Evolutionary conservation across 1,140 invertebrate genomes (phyloP), one percentile per base, ranked within the genome.

Genomic region (Lepidotrigona ventralis): DNA sequence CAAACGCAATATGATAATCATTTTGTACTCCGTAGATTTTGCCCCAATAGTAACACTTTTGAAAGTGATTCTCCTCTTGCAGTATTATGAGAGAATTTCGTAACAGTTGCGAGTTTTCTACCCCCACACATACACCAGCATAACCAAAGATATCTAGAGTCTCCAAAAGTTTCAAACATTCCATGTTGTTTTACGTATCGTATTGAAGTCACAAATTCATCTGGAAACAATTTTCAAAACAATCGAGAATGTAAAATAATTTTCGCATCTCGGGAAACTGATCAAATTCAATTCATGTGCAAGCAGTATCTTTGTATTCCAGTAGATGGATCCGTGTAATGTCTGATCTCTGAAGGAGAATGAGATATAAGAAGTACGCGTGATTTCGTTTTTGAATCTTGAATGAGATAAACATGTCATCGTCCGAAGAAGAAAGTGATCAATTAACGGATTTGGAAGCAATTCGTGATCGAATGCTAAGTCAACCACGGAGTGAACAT

Each of bases 1-100:
- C 97, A 89, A 95, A 97, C 5, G 96, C 96, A 64, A 98, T 95
- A 88, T 96, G 96, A 90, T 97, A 98, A 93, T 97, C 97, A 12
- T 93, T 94, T 66, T 95, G 94, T 0, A 95, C 92, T 1, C 96
- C 97, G 77, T 95, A 95, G 63, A 98, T 96, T 90, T 95, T 95
- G 3, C 97, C 97, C 96, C 96, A 97, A 84, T 97, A 97, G 85
- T 95, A 97, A 72, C 96, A 95, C 83, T 96, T 95, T 4, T 93
- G 91, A 90, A 97, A 97, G 89, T 97, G 96, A 93, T 97, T 97
- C 89, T 97, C 97, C 70, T 96, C 95, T 91, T 97, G 96, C 26
- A 97, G 92, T 72, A 97, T 92, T 21, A 96, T 92, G 0, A 98
- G 92, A 0, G 97, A 97, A 91, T 96, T 97, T 87, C 96, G 95